Conservation (phyloP, 2,888 invertebrate genomes). For the Sarcophaga subvicina region DNA sequence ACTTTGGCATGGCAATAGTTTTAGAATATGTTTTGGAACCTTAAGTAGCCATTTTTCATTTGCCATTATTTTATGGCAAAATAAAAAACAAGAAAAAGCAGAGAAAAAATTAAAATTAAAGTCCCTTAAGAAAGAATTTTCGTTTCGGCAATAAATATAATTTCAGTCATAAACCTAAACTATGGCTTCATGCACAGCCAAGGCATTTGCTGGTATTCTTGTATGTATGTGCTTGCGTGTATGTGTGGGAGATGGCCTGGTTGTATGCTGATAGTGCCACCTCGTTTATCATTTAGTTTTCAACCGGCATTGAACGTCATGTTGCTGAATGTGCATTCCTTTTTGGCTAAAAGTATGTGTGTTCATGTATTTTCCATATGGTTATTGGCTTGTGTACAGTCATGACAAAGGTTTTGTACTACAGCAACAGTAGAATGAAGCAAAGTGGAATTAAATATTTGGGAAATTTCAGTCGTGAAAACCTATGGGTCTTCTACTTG, state of each 20-base stretch:
- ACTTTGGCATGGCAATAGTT: conserved; percentile 20
- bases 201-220: neutral
- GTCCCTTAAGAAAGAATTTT: conserved; percentile 2
- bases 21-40: conserved; percentile 19
- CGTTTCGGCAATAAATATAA: neutral
- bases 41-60: conserved; percentile 48
- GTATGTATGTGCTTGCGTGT: neutral
- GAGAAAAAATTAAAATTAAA: neutral
- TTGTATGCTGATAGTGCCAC: conserved; percentile 61
- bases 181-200: neutral
- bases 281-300: conserved; percentile 62
- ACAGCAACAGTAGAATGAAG: too few relatives aligned
- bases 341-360: neutral
- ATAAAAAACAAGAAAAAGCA: neutral
- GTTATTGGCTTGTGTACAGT: conserved; percentile 3
- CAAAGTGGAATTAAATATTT: too few relatives aligned
- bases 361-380: conserved; percentile 2
- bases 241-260: conserved; percentile 13
- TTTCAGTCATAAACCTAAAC: neutral
- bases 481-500: too few relatives aligned
- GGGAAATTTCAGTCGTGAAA: too few relatives aligned
- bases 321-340: neutral
- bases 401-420: neutral
- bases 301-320: neutral
- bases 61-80: neutral